Evolutionary conservation across 1,140 invertebrate genomes (phyloP).

Genomic region (Centruroides sculpturatus): DNA sequence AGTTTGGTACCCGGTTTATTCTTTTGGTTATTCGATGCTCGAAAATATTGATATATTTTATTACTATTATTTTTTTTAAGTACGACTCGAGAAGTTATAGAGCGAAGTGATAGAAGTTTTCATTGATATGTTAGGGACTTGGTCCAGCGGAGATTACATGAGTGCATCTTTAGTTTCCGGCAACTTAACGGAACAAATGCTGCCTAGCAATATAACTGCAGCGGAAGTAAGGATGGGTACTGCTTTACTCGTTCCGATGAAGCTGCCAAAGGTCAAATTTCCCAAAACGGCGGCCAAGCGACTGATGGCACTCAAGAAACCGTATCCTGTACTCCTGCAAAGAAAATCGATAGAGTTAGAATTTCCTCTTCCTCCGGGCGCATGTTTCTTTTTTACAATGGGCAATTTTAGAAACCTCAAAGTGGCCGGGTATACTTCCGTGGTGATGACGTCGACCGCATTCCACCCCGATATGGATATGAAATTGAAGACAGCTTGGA

Average conservation of each 20-base stretch:
- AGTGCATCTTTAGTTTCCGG: slow-evolving; percentile 30
- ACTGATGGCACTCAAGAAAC: slow-evolving; percentile 29
- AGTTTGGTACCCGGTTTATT: no score
- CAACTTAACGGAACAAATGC: slow-evolving; percentile 28
- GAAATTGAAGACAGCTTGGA: slow-evolving; percentile 33
- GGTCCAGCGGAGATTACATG: slow-evolving; percentile 9
- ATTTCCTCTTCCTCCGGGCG: no score
- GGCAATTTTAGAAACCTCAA: slow-evolving; percentile 27
- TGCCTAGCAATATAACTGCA: slow-evolving; percentile 29
- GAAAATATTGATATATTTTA: no score
- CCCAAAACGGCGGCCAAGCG: slow-evolving; percentile 35
- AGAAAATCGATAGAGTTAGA: neutral
- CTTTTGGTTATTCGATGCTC: no score
- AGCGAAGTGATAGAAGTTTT: no score
- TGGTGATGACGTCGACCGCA: slow-evolving; percentile 32
- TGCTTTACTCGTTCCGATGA: slow-evolving; percentile 31
- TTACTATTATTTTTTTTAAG: no score
- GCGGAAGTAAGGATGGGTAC: slow-evolving; percentile 35
- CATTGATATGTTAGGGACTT: no score
- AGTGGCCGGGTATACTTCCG: slow-evolving; percentile 36
- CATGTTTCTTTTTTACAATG: no score
- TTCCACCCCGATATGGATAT: slow-evolving; percentile 36
- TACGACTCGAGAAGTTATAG: no score
- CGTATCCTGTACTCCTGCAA: slow-evolving; percentile 34
- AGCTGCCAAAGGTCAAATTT: slow-evolving; percentile 31